Percentiles rank a stretch among this genome's conserved stretches.
Conservation (phyloP, 2,888 invertebrate genomes). For the Brenthis ino region DNA sequence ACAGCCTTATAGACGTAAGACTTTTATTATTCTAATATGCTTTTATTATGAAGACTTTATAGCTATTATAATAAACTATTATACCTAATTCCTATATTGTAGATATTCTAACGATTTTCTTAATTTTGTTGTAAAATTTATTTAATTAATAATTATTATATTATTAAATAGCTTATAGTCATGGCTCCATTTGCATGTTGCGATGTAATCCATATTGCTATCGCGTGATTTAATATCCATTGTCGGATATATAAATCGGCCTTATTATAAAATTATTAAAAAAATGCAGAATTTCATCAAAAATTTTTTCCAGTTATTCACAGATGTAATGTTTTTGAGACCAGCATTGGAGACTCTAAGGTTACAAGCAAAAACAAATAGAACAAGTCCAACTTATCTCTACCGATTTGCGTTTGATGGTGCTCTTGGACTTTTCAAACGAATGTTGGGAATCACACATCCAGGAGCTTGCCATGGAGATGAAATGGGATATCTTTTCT, state of each 20-base stretch:
- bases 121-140: too few relatives aligned
- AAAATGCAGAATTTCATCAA: neutral
- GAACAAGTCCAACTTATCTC: slow-evolving; percentile 81
- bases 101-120: too few relatives aligned
- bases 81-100: too few relatives aligned
- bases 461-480: slow-evolving; percentile 85
- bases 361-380: slow-evolving; percentile 61
- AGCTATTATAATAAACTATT: neutral
- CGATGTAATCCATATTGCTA: too few relatives aligned
- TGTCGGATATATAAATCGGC: too few relatives aligned
- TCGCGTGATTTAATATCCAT: too few relatives aligned
- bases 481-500: slow-evolving; percentile 85
- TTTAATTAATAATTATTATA: too few relatives aligned
- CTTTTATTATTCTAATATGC: neutral
- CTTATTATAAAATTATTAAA: neutral
- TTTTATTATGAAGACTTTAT: neutral
- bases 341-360: slow-evolving; percentile 81
- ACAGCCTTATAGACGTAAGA: slow-evolving; percentile 82
- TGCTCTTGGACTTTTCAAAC: slow-evolving; percentile 83
- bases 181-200: too few relatives aligned
- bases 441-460: slow-evolving; percentile 82
- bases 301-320: slow-evolving; percentile 74
- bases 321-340: slow-evolving; percentile 84
- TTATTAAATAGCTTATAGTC: too few relatives aligned
- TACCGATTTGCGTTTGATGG: slow-evolving; percentile 85